A percentile compares a stretch with the other conserved stretches of the same genome.
phyloP scores from a whole-genome alignment of 2,797 vertebrate species.

The Eutrigla gurnardus region DNA sequence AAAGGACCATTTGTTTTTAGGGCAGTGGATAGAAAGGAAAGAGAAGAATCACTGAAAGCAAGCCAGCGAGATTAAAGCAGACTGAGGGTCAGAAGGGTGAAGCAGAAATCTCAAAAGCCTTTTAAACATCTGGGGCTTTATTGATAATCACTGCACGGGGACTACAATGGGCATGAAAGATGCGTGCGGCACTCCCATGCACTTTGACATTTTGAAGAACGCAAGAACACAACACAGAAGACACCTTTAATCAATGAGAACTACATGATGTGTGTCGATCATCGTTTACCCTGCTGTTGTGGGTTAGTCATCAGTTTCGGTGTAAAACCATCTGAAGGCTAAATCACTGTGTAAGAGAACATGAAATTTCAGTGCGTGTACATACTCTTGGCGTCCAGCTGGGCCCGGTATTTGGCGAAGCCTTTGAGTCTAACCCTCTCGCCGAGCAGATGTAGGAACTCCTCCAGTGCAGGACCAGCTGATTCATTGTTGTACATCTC shows the following conservation, averaged over 20 bases:
- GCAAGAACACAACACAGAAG: background rate
- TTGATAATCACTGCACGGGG: too few relatives aligned
- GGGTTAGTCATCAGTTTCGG: background rate
- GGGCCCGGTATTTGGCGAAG: slow-evolving; percentile 97
- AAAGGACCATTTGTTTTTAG: slow-evolving; percentile 17
- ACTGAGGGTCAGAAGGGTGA: background rate
- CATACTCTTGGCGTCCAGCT: slow-evolving; percentile 97
- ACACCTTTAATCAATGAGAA: slow-evolving; percentile 9
- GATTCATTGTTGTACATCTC: slow-evolving; percentile 99
- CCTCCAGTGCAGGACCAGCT: slow-evolving; percentile 94
- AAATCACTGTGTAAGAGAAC: background rate
- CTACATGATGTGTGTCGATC: background rate
- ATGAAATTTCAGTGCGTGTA: slow-evolving; percentile 12
- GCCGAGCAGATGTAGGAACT: slow-evolving; percentile 96
- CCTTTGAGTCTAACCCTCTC: slow-evolving; percentile 96
- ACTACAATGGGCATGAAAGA: too few relatives aligned
- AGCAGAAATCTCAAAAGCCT: too few relatives aligned
- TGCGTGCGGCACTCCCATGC: too few relatives aligned
- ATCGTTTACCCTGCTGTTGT: background rate
- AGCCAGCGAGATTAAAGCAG: slow-evolving; percentile 2
- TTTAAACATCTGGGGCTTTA: too few relatives aligned
- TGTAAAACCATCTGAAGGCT: background rate
- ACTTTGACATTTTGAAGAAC: too few relatives aligned
- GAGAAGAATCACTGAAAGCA: slow-evolving; percentile 2
- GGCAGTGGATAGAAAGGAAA: background rate